Conservation (phyloP, 2,888 invertebrate genomes). For the Lacanobia oleracea region DNA sequence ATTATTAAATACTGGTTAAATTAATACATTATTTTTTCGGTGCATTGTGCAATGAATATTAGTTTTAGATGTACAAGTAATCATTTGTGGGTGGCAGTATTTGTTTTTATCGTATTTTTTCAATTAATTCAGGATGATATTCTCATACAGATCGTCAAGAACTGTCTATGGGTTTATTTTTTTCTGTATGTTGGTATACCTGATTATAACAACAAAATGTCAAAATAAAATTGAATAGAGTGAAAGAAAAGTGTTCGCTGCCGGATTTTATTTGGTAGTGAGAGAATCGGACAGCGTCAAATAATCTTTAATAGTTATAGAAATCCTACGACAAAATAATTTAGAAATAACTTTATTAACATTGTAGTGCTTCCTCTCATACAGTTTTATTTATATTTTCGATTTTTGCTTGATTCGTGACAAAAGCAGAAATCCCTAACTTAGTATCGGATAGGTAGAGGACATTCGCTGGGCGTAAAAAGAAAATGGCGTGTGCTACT, state of each 20-base stretch:
- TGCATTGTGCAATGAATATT: background rate
- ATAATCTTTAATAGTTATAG: constrained; percentile 82
- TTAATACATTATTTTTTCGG: background rate
- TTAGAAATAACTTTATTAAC: constrained; percentile 74
- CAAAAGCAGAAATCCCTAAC: constrained; percentile 74
- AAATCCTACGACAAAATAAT: constrained; percentile 80
- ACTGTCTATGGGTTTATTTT: constrained; percentile 56
- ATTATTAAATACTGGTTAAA: no score
- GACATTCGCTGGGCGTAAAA: constrained; percentile 91
- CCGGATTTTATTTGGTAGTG: constrained; percentile 81
- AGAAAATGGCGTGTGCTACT: constrained; percentile 99
- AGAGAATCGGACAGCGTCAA: constrained; percentile 76
- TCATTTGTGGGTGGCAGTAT: background rate
- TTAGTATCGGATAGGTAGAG: constrained; percentile 79
- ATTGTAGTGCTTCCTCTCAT: constrained; percentile 76
- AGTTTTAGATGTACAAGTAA: background rate
- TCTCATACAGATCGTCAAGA: constrained; percentile 23
- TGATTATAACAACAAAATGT: constrained; percentile 74
- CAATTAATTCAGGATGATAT: constrained; percentile 3
- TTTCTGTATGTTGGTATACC: constrained; percentile 67
- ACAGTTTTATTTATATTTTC: constrained; percentile 82
- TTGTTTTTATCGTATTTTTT: background rate
- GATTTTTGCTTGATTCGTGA: constrained; percentile 76
- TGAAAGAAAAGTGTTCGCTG: constrained; percentile 81
- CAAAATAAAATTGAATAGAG: constrained; percentile 82